Conservation (phyloP, 2,113 vertebrate species). For the Daboia siamensis region DNA sequence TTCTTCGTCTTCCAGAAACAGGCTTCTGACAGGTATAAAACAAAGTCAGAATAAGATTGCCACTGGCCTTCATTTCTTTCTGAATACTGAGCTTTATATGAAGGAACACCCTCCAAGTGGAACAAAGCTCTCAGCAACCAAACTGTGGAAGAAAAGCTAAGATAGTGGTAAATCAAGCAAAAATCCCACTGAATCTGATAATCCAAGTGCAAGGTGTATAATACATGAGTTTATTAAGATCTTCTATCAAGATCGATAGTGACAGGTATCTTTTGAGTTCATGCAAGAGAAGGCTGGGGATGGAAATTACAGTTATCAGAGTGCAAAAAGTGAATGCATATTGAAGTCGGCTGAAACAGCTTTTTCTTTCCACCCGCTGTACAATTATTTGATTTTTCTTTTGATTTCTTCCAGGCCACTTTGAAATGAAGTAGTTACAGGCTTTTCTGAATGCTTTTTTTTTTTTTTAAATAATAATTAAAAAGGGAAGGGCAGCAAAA, state of each 20-base stretch:
- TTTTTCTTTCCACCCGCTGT: neutral
- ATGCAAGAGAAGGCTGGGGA: neutral
- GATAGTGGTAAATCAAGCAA: neutral
- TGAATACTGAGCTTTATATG: neutral
- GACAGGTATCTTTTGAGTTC: neutral
- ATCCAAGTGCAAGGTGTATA: neutral
- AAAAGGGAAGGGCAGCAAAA: neutral
- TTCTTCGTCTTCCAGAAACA: neutral
- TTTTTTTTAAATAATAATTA: neutral
- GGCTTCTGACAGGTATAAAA: neutral
- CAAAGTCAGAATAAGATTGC: neutral
- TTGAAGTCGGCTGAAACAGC: neutral
- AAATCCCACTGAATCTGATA: neutral
- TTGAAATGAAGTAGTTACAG: neutral
- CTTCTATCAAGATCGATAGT: slow-evolving; percentile 4
- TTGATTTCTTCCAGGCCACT: neutral
- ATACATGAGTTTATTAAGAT: slow-evolving; percentile 13
- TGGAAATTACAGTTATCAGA: slow-evolving; percentile 5
- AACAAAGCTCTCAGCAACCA: neutral
- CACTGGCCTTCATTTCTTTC: neutral
- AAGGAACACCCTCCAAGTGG: neutral
- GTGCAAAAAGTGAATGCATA: neutral
- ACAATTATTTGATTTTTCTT: slow-evolving; percentile 15
- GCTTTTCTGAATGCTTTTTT: neutral
- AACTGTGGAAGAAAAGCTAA: neutral